phyloP scores from a whole-genome alignment of 2,797 vertebrate species.

The Sardinella longiceps region DNA sequence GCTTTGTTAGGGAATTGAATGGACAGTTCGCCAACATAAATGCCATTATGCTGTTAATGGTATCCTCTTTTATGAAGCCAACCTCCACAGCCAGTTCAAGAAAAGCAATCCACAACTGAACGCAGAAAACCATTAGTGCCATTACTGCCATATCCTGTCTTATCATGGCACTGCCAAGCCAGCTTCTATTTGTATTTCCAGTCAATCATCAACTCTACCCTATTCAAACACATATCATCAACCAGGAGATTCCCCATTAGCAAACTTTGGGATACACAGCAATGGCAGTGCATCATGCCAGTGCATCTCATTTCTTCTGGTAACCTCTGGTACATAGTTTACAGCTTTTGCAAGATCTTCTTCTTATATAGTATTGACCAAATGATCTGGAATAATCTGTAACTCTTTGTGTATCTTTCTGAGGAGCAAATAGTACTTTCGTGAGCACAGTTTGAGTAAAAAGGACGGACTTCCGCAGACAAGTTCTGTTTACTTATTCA shows the following conservation, averaged over 20 bases:
- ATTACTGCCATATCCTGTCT: neutral
- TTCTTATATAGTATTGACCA: neutral
- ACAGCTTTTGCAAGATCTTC: no score
- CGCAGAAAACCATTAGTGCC: neutral
- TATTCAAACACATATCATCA: neutral
- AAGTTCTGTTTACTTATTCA: constrained; percentile 15
- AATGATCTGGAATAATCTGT: neutral
- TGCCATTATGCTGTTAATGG: constrained; percentile 16
- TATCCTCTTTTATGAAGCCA: neutral
- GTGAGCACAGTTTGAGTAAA: neutral
- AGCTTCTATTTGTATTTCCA: neutral
- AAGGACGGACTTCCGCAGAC: neutral
- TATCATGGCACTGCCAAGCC: neutral
- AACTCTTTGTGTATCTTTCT: neutral
- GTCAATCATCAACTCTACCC: neutral
- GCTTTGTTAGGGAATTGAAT: constrained; percentile 20
- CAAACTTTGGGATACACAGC: neutral
- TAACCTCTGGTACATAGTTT: no score
- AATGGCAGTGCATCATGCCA: no score
- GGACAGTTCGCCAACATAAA: constrained; percentile 7
- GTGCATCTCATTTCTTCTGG: neutral
- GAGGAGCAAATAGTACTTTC: neutral
- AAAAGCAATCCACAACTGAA: neutral
- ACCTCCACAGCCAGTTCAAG: constrained; percentile 14
- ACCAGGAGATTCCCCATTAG: neutral